Base-by-base conservation (phyloP, 1,140 invertebrate species). In the Drosophila suzukii region DNA sequence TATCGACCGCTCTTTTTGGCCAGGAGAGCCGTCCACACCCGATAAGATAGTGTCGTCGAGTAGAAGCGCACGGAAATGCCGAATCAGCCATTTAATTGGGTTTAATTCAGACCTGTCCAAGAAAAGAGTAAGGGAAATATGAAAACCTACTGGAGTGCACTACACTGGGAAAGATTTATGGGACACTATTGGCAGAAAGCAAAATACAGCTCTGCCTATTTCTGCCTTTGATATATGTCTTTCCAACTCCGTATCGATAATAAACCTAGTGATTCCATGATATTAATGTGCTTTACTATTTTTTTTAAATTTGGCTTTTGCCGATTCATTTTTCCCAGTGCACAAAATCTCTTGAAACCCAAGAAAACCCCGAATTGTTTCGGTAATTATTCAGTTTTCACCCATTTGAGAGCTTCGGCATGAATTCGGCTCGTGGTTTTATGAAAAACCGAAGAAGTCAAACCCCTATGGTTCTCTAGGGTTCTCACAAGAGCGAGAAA, bases 1-100 rank as follows among this genome's bases (percentile, higher is more conserved):
- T 71, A 71, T 71, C 68, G 54, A 43, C 44, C 20, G 36, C 34
- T 71, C 44, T 30, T 71, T 70, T 71, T 57, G 65, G 51, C 68
- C 68, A 71, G 67, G 67, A 71, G 68, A 71, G 44, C 24, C 43
- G 44, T 30, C 51, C 68, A 27, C 7, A n/a, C n/a, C 36, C 65
- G 68, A 71, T 71, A 71, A 71, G 68, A 71, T 71, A 71, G 30
- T 39, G 55, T 27, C 38, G 51, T 30, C 59, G 8, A 36, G 13
- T 13, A 27, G 10, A 70, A 51, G 24, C 3, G 24, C 49, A 13
- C 51, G 13, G 44, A 49, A 71, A 30, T 43, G 53, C 65, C 65
- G 41, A 71, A 46, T 71, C 68, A 58, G 68, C 68, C 17, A 24
- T 58, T 58, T 43, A 50, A 71, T 71, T 71, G 68, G 50, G 44